Evolutionary conservation across 2,888 invertebrate species (phyloP).

Genomic region (Tethea ocularis): DNA sequence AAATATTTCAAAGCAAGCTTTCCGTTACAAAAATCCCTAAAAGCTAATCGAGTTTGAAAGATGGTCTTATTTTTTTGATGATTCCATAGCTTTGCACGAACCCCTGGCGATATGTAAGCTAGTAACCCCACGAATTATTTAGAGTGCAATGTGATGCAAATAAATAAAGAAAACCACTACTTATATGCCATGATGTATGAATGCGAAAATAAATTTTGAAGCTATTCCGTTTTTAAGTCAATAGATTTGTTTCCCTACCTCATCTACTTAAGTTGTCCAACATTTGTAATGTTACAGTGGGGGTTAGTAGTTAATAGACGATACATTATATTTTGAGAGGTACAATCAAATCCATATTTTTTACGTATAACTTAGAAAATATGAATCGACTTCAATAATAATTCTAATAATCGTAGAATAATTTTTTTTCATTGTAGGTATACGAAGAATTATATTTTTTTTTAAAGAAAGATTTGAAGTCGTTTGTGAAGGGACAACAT

Average conservation of each 20-base stretch:
- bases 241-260: background rate
- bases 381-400: constrained; percentile 37
- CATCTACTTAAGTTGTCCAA: background rate
- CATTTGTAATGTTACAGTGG: background rate
- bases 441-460: background rate
- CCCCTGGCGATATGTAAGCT: constrained; percentile 8
- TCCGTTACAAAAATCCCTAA: constrained; percentile 38
- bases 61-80: constrained; percentile 35
- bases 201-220: constrained; percentile 46
- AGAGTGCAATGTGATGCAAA: constrained; percentile 72
- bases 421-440: background rate
- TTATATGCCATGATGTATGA: constrained; percentile 46
- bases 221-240: constrained; percentile 13
- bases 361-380: background rate
- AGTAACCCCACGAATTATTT: constrained; percentile 42
- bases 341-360: background rate
- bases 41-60: constrained; percentile 52
- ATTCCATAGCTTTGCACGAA: constrained; percentile 15
- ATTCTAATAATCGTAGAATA: background rate
- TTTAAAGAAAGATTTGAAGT: constrained; percentile 23
- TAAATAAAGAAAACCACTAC: constrained; percentile 41
- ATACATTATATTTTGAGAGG: background rate
- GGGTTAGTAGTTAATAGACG: background rate
- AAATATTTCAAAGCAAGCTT: constrained; percentile 46
- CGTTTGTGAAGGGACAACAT: constrained; percentile 18